Evolutionary conservation across 1,140 invertebrate species (phyloP), one percentile per base, ranked within the genome.

Genomic region (Diorhabda carinulata): DNA sequence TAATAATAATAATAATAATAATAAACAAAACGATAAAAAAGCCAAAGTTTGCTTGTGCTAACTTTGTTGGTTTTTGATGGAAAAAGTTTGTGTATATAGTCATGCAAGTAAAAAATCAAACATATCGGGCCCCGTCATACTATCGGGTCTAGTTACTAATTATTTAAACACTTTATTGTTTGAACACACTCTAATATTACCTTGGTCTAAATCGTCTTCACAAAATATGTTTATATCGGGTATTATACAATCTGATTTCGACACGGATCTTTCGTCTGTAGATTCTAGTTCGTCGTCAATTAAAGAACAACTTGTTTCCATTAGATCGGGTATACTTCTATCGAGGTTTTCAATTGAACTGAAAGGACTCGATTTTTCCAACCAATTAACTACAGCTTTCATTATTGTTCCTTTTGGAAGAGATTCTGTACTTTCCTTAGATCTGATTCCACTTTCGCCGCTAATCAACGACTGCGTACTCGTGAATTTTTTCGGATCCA

Each of bases 11-110:
- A 65, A 66, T 66, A 70, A 10, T 56, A 43, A 66, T 69, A 10
- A n/a, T 61, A 64, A 72, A 60, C n/a, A 57, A 56, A n/a, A 65
- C 69, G 74, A 57, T 73, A 43, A 70, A 70, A 71, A 74, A 78
- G 77, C 75, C 77, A 78, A 78, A 78, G 75, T 73, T 76, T 77
- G 74, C 74, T 73, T 71, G 77, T 78, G 75, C 75, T 66, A 61
- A 70, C 56, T 41, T 62, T 5, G 64, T 65, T 25, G 52, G n/a
- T 57, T 57, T 65, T 57, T 56, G 45, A 45, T 57, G 47, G 62
- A 25, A 3, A 42, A 43, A 56, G 43, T 64, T 5, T 64, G 62
- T 65, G 64, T 65, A 56, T 9, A 65, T 10, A 65, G 40, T 60
- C 76, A 77, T 74, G 73, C 76, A 76, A 72, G 69, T 69, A 72